phyloP scores from a whole-genome alignment of 2,888 invertebrate species.

The Subacronicta megacephala region DNA sequence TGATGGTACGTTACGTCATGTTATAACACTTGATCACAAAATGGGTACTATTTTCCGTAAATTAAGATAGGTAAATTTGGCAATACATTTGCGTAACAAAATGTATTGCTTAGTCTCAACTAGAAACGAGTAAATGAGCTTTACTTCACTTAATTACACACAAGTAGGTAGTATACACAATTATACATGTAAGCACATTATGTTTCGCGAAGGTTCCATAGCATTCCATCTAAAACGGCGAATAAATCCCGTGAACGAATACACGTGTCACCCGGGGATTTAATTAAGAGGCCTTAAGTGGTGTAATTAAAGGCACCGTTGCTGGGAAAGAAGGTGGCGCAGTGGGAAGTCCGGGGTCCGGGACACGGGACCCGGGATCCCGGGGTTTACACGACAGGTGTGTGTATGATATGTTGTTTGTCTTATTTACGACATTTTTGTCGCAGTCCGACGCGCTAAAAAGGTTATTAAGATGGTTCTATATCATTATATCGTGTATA shows the following conservation, averaged over 20 bases:
- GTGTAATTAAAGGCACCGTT: slow-evolving; percentile 68
- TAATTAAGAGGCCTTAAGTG: slow-evolving; percentile 75
- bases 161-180: too few relatives aligned
- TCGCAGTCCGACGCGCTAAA: slow-evolving; percentile 7
- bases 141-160: too few relatives aligned
- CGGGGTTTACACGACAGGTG: slow-evolving; percentile 24
- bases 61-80: too few relatives aligned
- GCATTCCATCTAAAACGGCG: slow-evolving; percentile 48
- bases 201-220: slow-evolving; percentile 27
- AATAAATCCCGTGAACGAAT: slow-evolving; percentile 60
- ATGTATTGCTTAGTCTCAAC: too few relatives aligned
- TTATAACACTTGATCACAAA: too few relatives aligned
- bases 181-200: not conserved
- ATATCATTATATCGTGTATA: slow-evolving; percentile 20
- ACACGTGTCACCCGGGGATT: slow-evolving; percentile 63
- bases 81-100: too few relatives aligned
- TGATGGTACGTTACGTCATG: too few relatives aligned
- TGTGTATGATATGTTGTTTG: slow-evolving; percentile 24
- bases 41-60: too few relatives aligned
- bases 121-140: too few relatives aligned
- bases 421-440: slow-evolving; percentile 23
- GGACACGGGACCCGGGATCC: not conserved
- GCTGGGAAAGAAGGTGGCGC: slow-evolving; percentile 44
- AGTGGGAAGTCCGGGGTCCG: slow-evolving; percentile 6
- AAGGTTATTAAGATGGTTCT: slow-evolving; percentile 40